A percentile compares a stretch with the other conserved stretches of the same genome.
These are phyloP conservation scores for Strigamia crassipes DNA, from an alignment of 2,888 invertebrate species.

Conservation along the genomic window DNA sequence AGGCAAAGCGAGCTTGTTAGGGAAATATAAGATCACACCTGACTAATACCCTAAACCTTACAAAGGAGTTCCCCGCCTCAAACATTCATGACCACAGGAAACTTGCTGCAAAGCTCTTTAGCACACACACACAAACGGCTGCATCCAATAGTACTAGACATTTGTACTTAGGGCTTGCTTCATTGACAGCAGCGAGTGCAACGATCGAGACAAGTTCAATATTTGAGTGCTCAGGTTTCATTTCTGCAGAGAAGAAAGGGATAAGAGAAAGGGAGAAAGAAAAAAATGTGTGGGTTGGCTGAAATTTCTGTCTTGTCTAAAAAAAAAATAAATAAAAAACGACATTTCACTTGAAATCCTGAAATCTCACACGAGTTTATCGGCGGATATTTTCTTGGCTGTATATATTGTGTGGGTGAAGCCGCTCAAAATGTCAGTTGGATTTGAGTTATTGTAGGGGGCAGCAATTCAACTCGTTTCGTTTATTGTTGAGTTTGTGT, in stretches of 20 bases:
- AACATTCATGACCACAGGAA: background rate
- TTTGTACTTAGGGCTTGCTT: background rate
- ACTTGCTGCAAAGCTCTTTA: conserved; percentile 10
- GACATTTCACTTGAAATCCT: background rate
- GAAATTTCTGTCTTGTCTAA: background rate
- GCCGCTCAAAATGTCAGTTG: background rate
- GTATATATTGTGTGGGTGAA: background rate
- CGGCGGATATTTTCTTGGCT: background rate
- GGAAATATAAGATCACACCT: conserved; percentile 22
- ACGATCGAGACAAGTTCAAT: conserved; percentile 7
- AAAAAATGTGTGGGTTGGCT: background rate
- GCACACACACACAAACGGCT: background rate
- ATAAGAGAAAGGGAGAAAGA: background rate
- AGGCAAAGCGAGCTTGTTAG: conserved; percentile 3
- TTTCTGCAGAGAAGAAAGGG: background rate
- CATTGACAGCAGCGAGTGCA: conserved; percentile 5
- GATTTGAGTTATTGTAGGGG: background rate
- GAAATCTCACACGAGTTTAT: background rate
- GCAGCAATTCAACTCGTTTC: background rate
- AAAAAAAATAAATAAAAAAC: too few species aligned
- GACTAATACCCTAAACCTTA: conserved; percentile 3
- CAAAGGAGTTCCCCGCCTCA: background rate
- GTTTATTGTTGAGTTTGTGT: conserved; percentile 17
- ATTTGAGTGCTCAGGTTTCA: background rate
- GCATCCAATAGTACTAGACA: conserved; percentile 2